Base-by-base conservation (phyloP, 1,140 invertebrate genomes). In the Sycophila sp. region DNA sequence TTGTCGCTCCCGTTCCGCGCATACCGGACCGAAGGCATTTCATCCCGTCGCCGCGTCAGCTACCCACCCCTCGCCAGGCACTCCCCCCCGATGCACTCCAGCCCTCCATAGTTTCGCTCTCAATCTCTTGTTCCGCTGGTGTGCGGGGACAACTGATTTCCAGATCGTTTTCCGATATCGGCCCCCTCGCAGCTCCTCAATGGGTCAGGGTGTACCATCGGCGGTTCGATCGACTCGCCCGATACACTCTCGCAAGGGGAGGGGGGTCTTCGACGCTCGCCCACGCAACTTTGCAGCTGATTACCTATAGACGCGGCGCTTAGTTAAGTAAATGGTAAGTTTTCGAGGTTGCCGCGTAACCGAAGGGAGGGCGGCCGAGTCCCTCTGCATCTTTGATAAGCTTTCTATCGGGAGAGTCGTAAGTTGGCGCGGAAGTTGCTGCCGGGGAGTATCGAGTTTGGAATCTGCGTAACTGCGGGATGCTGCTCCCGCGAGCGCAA, bases 331-430 rank as follows among this genome's bases (percentile, higher is more conserved):
- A 60, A 69, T 38, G 66, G 22, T 51, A 69, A 69, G 56, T 69
- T 69, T n/a, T 69, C 32, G 22, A 56, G 24, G 8, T n/a, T n/a
- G n/a, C n/a, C n/a, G n/a, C n/a, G n/a, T n/a, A n/a, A n/a, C n/a
- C n/a, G n/a, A 51, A 5, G 32, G n/a, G 10, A n/a, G 32, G n/a
- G 32, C 26, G 45, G 24, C 6, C 30, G 4, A 17, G 36, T 19
- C 58, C 36, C 22, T 36, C 8, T 62, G 58, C 45, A 62, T 59
- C 58, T 69, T 62, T 62, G 56, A 69, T 62, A 55, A 62, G 34
- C 42, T 58, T 58, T 56, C 51, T 58, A 67, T 67, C 64, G 64
- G 28, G n/a, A n/a, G n/a, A 53, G 51, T 10, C 28, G 53, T 28
- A 56, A 59, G 65, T 59, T 47, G 22, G 32, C 55, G 30, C 42